Percentiles rank a stretch among this genome's conserved stretches.
These are phyloP conservation scores for Caenorhabditis virilis DNA, from an alignment of 2,888 invertebrate species.

Conservation along the genomic window DNA sequence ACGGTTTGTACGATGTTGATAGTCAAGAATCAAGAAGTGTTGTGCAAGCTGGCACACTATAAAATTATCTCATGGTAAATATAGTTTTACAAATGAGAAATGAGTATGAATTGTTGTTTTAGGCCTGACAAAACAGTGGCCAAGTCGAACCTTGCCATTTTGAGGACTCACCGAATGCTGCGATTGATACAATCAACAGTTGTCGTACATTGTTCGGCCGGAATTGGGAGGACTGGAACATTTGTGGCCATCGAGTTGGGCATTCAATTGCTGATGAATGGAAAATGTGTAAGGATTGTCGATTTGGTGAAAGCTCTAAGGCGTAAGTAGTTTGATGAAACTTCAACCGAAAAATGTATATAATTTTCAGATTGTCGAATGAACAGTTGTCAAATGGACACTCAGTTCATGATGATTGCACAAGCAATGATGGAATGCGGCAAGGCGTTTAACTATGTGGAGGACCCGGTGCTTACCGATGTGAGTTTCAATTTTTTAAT, in stretches of 20 bases:
- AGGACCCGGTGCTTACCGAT: slow-evolving; percentile 8
- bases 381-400: slow-evolving; percentile 26
- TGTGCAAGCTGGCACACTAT: slow-evolving; percentile 8
- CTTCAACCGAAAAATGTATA: background rate
- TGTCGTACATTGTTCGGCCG: slow-evolving; percentile 55
- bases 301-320: slow-evolving; percentile 15
- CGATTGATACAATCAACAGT: slow-evolving; percentile 26
- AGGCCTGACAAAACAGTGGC: slow-evolving; percentile 33
- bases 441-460: slow-evolving; percentile 19
- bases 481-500: background rate
- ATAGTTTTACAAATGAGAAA: background rate
- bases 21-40: slow-evolving; percentile 7
- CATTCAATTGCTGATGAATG: slow-evolving; percentile 19
- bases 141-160: slow-evolving; percentile 12
- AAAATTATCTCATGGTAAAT: slow-evolving; percentile 13
- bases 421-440: slow-evolving; percentile 24
- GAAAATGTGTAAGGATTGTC: background rate
- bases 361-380: slow-evolving; percentile 25
- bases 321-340: slow-evolving; percentile 5
- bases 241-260: slow-evolving; percentile 33
- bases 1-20: slow-evolving; percentile 9
- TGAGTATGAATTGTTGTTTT: background rate
- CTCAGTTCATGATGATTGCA: slow-evolving; percentile 23
- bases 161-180: slow-evolving; percentile 11
- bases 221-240: slow-evolving; percentile 52